Evolutionary conservation across 2,113 vertebrate species (phyloP).

Genomic region (Butorides virescens): DNA sequence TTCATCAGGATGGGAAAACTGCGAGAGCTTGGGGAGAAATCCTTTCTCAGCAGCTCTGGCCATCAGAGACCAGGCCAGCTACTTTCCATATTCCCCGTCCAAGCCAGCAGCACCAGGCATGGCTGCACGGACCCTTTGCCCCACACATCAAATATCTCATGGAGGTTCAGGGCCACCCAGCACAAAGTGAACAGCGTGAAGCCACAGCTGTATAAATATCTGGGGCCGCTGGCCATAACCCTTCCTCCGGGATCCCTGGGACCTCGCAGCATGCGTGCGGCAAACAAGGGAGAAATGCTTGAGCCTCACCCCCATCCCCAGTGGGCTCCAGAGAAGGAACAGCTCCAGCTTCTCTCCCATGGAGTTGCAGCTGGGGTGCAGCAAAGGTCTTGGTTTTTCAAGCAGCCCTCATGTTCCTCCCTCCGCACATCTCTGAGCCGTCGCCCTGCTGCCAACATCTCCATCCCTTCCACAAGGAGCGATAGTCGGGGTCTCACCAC

Average conservation of each 20-base stretch:
- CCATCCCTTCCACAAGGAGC: background rate
- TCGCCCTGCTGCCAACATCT: background rate
- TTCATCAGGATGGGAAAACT: background rate
- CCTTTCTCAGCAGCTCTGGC: background rate
- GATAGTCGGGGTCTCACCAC: accelerated
- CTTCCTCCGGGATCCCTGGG: background rate
- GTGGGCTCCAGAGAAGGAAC: background rate
- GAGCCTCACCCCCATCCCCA: background rate
- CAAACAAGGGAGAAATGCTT: background rate
- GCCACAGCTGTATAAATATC: conserved; percentile 49
- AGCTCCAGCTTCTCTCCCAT: background rate
- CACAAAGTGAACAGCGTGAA: background rate
- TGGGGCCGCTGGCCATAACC: background rate
- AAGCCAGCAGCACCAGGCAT: background rate
- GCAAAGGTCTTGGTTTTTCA: background rate
- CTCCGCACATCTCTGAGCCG: background rate
- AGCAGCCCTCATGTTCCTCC: background rate
- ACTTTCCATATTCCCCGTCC: background rate
- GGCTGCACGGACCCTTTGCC: background rate
- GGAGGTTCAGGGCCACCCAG: conserved; percentile 19
- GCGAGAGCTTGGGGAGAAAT: background rate
- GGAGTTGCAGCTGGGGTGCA: background rate
- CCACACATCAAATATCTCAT: accelerated
- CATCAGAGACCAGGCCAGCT: background rate
- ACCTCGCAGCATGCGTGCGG: background rate